Percentiles rank a stretch among this genome's conserved stretches.
phyloP scores from a whole-genome alignment of 1,140 invertebrate genomes.

The Muscidifurax raptorellus region DNA sequence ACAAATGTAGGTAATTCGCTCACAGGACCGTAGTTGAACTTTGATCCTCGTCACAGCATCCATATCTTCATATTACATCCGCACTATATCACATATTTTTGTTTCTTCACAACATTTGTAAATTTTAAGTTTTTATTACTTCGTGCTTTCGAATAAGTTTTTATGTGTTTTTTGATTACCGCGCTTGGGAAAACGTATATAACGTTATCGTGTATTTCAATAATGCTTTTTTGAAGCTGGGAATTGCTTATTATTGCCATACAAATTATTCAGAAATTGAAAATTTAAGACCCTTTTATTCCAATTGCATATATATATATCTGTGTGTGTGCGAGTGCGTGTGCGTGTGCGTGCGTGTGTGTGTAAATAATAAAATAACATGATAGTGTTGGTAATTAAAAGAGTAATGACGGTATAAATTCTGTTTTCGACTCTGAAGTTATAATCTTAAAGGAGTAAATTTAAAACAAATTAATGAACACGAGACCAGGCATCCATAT shows the following conservation, averaged over 20 bases:
- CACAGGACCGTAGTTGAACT: not conserved
- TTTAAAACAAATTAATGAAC: not conserved
- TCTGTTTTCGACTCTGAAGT: too few species aligned
- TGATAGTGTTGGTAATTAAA: not conserved
- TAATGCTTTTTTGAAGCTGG: slow-evolving; percentile 2
- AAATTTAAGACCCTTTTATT: too few species aligned
- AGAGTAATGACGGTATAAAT: too few species aligned
- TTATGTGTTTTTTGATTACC: not conserved
- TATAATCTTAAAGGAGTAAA: slow-evolving; percentile 7
- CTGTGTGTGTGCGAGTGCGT: too few species aligned
- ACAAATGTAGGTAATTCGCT: too few species aligned
- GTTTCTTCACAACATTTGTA: not conserved
- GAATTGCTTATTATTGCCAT: not conserved
- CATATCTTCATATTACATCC: not conserved
- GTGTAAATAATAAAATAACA: not conserved
- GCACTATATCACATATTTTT: not conserved
- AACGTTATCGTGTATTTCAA: not conserved
- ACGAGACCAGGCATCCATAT: not conserved
- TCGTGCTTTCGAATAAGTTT: not conserved
- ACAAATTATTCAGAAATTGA: too few species aligned
- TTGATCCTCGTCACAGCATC: not conserved
- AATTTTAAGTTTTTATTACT: not conserved
- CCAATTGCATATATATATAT: not conserved
- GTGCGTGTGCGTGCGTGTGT: too few species aligned
- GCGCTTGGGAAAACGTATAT: not conserved